Percentiles rank a stretch among this genome's conserved stretches.
Evolutionary conservation across 2,113 vertebrate species (phyloP).

Genomic region (Carlito syrichta): DNA sequence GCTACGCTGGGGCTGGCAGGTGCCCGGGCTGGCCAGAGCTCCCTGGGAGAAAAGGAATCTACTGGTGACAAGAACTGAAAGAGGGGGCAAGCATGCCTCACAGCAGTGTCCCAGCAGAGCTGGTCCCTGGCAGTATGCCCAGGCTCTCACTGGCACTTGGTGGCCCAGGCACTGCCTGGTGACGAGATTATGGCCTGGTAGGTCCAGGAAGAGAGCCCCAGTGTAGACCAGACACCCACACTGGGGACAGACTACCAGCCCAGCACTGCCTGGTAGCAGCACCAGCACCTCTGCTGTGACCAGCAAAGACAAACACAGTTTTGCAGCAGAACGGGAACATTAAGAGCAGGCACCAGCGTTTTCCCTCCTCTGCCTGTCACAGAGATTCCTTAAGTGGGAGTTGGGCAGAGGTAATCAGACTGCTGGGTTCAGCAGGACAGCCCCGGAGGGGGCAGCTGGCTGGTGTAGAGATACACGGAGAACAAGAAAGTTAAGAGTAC

Average conservation of each 20-base stretch:
- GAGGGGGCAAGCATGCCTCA: neutral
- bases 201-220: neutral
- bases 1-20: neutral
- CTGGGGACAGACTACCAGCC: neutral
- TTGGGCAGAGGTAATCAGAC: neutral
- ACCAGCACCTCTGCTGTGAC: neutral
- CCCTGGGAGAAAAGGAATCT: neutral
- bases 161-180: conserved; percentile 64
- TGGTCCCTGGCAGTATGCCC: conserved; percentile 45
- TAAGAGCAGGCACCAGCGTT: neutral
- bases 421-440: neutral
- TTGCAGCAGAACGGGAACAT: neutral
- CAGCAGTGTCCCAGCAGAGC: neutral
- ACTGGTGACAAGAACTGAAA: neutral
- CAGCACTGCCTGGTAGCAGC: neutral
- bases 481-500: neutral
- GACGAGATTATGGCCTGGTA: conserved; percentile 28
- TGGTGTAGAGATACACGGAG: neutral
- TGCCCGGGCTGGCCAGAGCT: neutral
- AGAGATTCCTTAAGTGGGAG: neutral
- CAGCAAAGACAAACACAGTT: neutral
- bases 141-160: conserved; percentile 48
- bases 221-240: neutral
- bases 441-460: neutral
- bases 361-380: neutral